Percentiles rank a stretch among this genome's conserved stretches.
Evolutionary conservation across 2,113 vertebrate species (phyloP).

Genomic region (Bombycilla garrulus): DNA sequence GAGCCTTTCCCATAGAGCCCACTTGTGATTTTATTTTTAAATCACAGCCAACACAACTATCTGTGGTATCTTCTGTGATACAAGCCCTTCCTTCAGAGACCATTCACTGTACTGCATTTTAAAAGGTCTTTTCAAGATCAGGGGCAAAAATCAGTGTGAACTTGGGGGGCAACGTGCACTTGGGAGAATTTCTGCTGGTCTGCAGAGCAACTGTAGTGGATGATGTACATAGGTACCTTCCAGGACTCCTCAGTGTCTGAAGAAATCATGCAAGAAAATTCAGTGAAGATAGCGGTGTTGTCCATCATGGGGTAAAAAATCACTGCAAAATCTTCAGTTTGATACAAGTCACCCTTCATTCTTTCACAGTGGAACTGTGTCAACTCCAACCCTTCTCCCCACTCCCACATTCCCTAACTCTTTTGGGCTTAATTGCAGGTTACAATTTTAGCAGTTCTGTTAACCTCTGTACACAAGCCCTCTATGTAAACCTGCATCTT

Average conservation of each 20-base stretch:
- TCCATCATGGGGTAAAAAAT: neutral
- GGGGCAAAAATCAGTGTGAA: neutral
- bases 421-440: neutral
- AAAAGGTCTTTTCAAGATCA: neutral
- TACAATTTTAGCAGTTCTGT: neutral
- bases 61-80: neutral
- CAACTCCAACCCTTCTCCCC: neutral
- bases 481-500: neutral
- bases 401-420: neutral
- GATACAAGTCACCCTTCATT: neutral
- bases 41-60: neutral
- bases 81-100: neutral
- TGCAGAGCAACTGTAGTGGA: neutral
- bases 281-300: neutral
- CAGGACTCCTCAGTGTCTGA: neutral
- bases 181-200: neutral
- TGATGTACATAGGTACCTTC: neutral
- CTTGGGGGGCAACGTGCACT: neutral
- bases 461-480: neutral
- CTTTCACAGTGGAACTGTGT: neutral
- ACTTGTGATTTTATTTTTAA: neutral
- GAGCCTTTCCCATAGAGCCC: neutral
- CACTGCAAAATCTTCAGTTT: neutral
- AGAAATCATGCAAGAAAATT: neutral
- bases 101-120: neutral